Evolutionary conservation across 1,140 invertebrate genomes (phyloP), one percentile per base, ranked within the genome.

Genomic region (Lethocerus indicus): DNA sequence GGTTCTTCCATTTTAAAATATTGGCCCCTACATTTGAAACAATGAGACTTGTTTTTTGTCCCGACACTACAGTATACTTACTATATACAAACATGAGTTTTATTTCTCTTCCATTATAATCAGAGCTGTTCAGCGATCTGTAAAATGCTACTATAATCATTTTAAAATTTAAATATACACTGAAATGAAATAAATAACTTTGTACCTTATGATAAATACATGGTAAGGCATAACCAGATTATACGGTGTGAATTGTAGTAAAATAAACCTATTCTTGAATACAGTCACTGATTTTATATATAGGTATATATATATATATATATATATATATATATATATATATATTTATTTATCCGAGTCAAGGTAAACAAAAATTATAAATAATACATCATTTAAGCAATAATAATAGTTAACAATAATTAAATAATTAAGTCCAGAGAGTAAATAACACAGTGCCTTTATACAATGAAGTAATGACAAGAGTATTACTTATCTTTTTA

Each of bases 21-120:
- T 48, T 48, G 47, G 47, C 47, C 47, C 47, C 47, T 48, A 48
- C 47, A 48, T 48, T 39, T 36, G 36, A 48, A 48, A 48, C 47
- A 37, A 48, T 26, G 47, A 48, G 47, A 48, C 47, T n/a, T n/a
- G n/a, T n/a, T n/a, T n/a, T 48, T 48, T 37, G 47, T 48, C 47
- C 47, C 47, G 29, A 44, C 42, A 28, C 16, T 25, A 48, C n/a
- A n/a, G n/a, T 39, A 24, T 39, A 24, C 16, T 27, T 24, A 48
- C 47, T 48, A 48, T 48, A 24, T 48, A 36, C 35, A 48, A 26
- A 13, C n/a, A 20, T 20, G 9, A 44, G 16, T 28, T n/a, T 25
- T 44, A 26, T 44, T 44, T n/a, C n/a, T n/a, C n/a, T n/a, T n/a
- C n/a, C n/a, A n/a, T n/a, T n/a, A n/a, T n/a, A n/a, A n/a, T n/a